These are phyloP conservation scores for Trichosurus vulpecula DNA, from an alignment of 2,797 vertebrate species.

Conservation along the genomic window DNA sequence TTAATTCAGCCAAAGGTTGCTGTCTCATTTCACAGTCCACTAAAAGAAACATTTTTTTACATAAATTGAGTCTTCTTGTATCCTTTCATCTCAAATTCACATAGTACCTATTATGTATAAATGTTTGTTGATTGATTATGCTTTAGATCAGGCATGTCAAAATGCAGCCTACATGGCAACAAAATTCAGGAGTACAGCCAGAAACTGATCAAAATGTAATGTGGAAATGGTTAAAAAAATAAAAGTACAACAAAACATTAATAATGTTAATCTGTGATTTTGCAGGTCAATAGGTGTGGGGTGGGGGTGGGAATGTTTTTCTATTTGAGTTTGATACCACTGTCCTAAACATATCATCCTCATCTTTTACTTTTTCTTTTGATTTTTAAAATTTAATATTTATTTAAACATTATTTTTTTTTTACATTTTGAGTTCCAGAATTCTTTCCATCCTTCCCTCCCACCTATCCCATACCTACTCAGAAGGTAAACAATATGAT, in stretches of 20 bases:
- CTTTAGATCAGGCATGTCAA: not conserved
- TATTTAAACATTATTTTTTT: not conserved
- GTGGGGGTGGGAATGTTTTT: not conserved
- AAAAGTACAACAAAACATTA: not conserved
- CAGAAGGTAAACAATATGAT: not conserved
- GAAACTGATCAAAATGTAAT: not conserved
- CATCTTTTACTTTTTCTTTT: not conserved
- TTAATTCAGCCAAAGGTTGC: not conserved
- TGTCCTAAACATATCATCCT: not conserved
- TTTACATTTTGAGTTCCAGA: not conserved
- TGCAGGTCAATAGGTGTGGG: too few relatives aligned
- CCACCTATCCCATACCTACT: not conserved
- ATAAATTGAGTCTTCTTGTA: not conserved
- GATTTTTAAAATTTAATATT: not conserved
- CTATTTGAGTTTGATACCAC: not conserved
- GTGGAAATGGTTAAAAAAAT: not conserved
- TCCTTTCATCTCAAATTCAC: not conserved
- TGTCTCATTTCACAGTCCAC: not conserved
- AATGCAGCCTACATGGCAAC: not conserved
- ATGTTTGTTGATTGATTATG: not conserved
- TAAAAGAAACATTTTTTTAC: not conserved
- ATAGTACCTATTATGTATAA: not conserved
- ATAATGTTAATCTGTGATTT: not conserved
- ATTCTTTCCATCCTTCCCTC: not conserved
- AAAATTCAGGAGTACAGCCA: not conserved